Evolutionary conservation across 2,113 vertebrate genomes (phyloP), one percentile per base, ranked within the genome.

Genomic region (Balaenoptera acutorostrata): DNA sequence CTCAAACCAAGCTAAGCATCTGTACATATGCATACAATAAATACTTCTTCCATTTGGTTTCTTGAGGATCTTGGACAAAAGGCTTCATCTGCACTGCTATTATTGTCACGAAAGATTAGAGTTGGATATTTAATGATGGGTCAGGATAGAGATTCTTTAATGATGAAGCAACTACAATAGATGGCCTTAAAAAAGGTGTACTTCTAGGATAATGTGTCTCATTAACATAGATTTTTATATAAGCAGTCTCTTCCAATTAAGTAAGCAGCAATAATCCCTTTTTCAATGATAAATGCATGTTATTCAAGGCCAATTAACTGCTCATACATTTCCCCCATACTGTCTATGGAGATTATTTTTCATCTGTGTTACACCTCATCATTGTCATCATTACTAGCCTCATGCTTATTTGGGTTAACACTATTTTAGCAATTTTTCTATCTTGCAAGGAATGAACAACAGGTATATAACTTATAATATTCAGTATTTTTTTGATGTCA

Each of bases 181-280:
- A 83, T 66, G 59, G 17, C 49, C 41, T 78, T 93, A 78, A 89
- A 96, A 92, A 88, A 93, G 14, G 61, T 52, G 36, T 66, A 83
- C 33, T 68, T 89, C 41, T 89, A 93, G 78, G 15, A 23, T 49
- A 89, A 77, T 23, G 18, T 49, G 23, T 44, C 15, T 96, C 69
- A 89, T 93, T 93, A 78, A 96, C 52, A 93, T 44, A 52, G 23
- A 68, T 93, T 89, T 96, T n/a, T 85, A 69, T 12, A 78, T 85
- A 80, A 90, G 23, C 23, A 64, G 63, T 90, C 39, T 96, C 39
- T 88, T 92, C 52, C 49, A 52, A 66, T 64, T 88, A 88, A 71
- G 27, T 61, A 87, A 83, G n/a, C 44, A 64, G 18, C 68, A 18
- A 61, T 33, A 84, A 46, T 41, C 23, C 57, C 23, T 18, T 69